These are phyloP conservation scores for cattle (Bos taurus) DNA, from an alignment of 2,113 vertebrate genomes.

Conservation along the genomic window ARS-UCD2.0 NC_037331.1:38513501-38514000, in stretches of 20 bases:
- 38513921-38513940: neutral
- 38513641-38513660: neutral
- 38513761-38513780: neutral
- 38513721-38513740: neutral
- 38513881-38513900: neutral
- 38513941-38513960: neutral
- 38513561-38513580: neutral
- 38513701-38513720: neutral
- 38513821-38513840: neutral
- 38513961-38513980: neutral
- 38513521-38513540: neutral
- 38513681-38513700: neutral
- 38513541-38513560: neutral
- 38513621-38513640: neutral
- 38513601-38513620: neutral
- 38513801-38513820: neutral
- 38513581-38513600: neutral
- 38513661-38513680: neutral
- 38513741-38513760: neutral
- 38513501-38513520: neutral
- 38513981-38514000: neutral
- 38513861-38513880: neutral
- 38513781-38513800: neutral
- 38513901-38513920: neutral
- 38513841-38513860: neutral